Conservation (phyloP, 2,113 vertebrate species). For the Chelonoidis abingdonii region DNA sequence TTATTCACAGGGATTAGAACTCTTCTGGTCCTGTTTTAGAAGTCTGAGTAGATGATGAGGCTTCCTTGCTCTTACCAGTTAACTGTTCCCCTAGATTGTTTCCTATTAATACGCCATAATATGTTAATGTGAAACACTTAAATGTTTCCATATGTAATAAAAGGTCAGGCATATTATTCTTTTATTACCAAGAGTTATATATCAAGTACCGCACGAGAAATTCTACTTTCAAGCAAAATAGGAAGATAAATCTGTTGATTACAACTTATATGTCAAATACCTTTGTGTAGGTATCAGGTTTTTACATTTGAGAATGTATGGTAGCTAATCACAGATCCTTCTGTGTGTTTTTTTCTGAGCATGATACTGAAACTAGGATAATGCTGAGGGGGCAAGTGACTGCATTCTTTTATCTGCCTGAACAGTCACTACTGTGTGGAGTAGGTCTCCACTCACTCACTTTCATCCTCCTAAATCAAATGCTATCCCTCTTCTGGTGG, state of each 20-base stretch:
- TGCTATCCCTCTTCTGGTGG: neutral
- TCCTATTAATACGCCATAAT: constrained; percentile 64
- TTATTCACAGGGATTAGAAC: constrained; percentile 60
- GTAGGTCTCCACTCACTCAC: neutral
- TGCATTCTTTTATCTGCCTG: constrained; percentile 12
- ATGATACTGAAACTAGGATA: neutral
- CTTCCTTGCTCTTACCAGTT: constrained; percentile 47
- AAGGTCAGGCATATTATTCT: constrained; percentile 73
- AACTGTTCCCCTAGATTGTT: constrained; percentile 56
- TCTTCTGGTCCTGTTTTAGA: constrained; percentile 62
- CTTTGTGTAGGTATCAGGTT: neutral
- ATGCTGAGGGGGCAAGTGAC: neutral
- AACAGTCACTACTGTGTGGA: neutral
- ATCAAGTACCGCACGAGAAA: constrained; percentile 59
- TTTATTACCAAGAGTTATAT: constrained; percentile 63
- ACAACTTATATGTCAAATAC: constrained; percentile 41
- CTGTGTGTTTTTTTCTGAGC: neutral
- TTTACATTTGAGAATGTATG: constrained; percentile 24
- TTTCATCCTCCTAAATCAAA: constrained; percentile 5
- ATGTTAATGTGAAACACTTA: constrained; percentile 72
- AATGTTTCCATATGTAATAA: constrained; percentile 73
- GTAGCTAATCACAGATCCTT: neutral
- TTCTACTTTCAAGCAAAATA: constrained; percentile 53
- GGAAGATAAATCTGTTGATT: constrained; percentile 65
- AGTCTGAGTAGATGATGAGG: constrained; percentile 56